Base-by-base conservation (phyloP, 2,797 vertebrate genomes). In the Gymnothorax javanicus region DNA sequence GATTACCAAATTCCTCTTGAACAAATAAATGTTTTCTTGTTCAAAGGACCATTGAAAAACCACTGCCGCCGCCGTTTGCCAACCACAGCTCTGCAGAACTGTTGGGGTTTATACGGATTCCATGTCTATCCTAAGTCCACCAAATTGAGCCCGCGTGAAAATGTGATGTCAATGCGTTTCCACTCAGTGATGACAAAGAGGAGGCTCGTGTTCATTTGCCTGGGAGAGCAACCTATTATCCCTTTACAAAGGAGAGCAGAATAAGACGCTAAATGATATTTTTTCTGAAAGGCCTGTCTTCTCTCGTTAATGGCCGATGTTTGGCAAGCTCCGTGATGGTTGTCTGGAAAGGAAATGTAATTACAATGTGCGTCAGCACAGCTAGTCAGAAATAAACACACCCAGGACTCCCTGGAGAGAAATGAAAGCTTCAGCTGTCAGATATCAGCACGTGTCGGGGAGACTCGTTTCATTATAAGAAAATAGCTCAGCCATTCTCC, bases 211-310 rank as follows among this genome's bases (percentile, higher is more conserved):
- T 81, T 81, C 77, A 56, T 81, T 81, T 81, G 77, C 20, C 86
- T 81, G 87, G 90, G 8, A 89, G 54, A 87, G 2, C 71, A 86
- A 88, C 91, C 89, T 86, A 64, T 89, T 88, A 77, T 27, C 60
- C 86, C 88, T 84, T 88, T 90, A 90, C 90, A 87, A 90, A 88
- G 50, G 82, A 84, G 86, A 85, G 82, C 77, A 88, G 86, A 90
- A 91, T 86, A 86, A 88, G 88, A 89, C 3, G 82, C 91, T 91
- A 87, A 12, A 52, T 90, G 84, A 88, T 75, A 90, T 89, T 93
- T 81, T 43, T 92, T 91, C 62, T 50, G 91, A 93, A 85, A 62
- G 89, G 92, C 89, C 82, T 5, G 84, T 27, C 67, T 93, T 90
- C 62, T 88, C 88, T 92, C 91, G 88, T 85, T 91, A 33, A 86